These are phyloP conservation scores for Eretmochelys imbricata DNA, from an alignment of 2,113 vertebrate genomes.

Conservation along the genomic window DNA sequence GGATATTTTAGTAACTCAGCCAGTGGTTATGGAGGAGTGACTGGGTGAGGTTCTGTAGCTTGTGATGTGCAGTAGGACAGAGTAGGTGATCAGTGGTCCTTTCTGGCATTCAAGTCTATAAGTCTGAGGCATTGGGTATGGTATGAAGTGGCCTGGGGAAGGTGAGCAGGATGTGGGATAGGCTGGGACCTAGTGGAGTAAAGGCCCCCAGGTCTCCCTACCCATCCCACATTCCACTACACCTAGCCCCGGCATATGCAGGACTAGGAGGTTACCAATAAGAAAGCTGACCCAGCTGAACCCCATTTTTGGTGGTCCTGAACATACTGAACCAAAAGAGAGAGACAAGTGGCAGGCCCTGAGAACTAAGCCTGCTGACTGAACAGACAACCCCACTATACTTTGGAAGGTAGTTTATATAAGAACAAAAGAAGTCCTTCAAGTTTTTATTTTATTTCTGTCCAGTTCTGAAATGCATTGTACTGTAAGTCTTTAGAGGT, in stretches of 20 bases:
- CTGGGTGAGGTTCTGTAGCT: not conserved
- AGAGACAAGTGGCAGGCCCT: no score
- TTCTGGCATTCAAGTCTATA: not conserved
- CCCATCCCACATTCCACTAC: not conserved
- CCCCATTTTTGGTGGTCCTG: not conserved
- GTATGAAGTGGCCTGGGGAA: not conserved
- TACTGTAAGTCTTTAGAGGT: not conserved
- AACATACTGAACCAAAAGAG: not conserved
- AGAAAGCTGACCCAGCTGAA: not conserved
- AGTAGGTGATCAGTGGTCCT: not conserved
- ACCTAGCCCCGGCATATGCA: not conserved
- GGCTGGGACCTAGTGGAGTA: not conserved
- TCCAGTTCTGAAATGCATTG: not conserved
- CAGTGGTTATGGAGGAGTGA: not conserved
- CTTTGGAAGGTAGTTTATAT: conserved; percentile 13
- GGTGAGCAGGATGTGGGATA: not conserved
- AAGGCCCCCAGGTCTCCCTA: not conserved
- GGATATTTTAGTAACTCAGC: not conserved
- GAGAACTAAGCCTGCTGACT: not conserved
- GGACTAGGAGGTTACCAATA: not conserved
- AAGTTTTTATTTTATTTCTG: not conserved
- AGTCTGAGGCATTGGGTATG: not conserved
- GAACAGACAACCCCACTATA: not conserved
- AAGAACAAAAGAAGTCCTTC: conserved; percentile 36
- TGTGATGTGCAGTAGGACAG: not conserved